These are phyloP conservation scores for Pinna nobilis DNA, from an alignment of 1,140 invertebrate genomes.

Conservation along the genomic window DNA sequence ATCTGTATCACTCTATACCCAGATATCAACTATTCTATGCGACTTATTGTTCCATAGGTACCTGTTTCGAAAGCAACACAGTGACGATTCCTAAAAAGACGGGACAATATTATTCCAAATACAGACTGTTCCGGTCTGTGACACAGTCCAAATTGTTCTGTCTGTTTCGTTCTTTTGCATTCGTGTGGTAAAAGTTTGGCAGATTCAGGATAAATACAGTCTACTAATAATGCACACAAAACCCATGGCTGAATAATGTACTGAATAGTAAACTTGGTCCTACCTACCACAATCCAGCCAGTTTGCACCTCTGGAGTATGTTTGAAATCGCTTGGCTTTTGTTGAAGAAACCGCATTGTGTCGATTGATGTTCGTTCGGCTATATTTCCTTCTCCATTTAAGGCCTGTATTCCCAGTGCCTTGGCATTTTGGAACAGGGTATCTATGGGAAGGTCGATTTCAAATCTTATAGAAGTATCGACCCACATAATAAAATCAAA, in stretches of 20 bases:
- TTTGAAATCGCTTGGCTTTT: conserved; percentile 6
- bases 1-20: too few relatives aligned
- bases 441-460: conserved; percentile 14
- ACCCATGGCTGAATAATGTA: conserved; percentile 20
- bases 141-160: too few relatives aligned
- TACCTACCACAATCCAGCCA: not conserved
- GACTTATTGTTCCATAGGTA: too few relatives aligned
- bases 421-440: not conserved
- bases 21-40: too few relatives aligned
- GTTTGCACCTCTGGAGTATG: not conserved
- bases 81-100: too few relatives aligned
- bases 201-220: conserved; percentile 8
- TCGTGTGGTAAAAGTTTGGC: not conserved
- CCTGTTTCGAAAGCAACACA: too few relatives aligned
- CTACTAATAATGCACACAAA: conserved; percentile 21
- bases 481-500: conserved; percentile 33
- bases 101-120: conserved; percentile 14
- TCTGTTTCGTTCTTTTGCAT: too few relatives aligned
- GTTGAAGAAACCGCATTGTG: conserved; percentile 15
- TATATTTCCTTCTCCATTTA: not conserved
- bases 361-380: not conserved
- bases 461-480: conserved; percentile 20
- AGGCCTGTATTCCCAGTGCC: not conserved
- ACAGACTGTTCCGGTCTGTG: conserved; percentile 32
- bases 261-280: conserved; percentile 12